Percentiles rank a stretch among this genome's conserved stretches.
These are phyloP conservation scores for Oplegnathus fasciatus DNA, from an alignment of 2,113 vertebrate species.

Conservation along the genomic window DNA sequence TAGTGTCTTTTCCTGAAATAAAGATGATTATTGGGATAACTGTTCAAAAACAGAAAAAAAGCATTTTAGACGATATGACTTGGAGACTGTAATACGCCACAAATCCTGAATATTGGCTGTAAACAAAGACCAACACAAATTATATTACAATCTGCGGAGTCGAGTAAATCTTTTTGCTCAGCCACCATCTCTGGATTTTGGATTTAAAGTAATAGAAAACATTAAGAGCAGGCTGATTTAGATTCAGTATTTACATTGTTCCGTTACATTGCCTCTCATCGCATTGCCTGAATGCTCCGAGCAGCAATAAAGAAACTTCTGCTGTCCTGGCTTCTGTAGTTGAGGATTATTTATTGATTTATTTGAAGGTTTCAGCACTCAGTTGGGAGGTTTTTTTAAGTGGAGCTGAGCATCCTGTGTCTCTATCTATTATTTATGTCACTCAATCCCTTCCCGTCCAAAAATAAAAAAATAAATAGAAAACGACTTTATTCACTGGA, in stretches of 20 bases:
- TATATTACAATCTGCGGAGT: background rate
- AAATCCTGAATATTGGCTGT: background rate
- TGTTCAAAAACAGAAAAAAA: background rate
- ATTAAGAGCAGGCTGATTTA: background rate
- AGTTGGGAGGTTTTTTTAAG: slow-evolving; percentile 20
- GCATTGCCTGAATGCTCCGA: background rate
- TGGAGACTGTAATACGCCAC: background rate
- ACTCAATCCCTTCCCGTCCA: slow-evolving; percentile 13
- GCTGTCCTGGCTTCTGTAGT: slow-evolving; percentile 20
- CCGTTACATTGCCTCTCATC: background rate
- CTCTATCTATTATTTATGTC: slow-evolving; percentile 43
- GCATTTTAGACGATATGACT: background rate
- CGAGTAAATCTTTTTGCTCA: background rate
- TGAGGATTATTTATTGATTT: slow-evolving; percentile 52
- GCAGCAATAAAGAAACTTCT: slow-evolving; percentile 18
- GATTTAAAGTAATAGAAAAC: background rate
- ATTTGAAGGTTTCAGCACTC: slow-evolving; percentile 26
- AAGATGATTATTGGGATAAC: slow-evolving; percentile 6
- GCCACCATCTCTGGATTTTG: background rate
- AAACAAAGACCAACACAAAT: slow-evolving; percentile 4
- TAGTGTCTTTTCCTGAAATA: background rate
- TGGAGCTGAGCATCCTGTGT: slow-evolving; percentile 12
- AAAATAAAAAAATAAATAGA: slow-evolving; percentile 17
- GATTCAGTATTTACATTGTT: slow-evolving; percentile 1
- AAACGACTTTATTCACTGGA: slow-evolving; percentile 30